A percentile compares a stretch with the other conserved stretches of the same genome.
Evolutionary conservation across 2,888 invertebrate genomes (phyloP).

Genomic region (Nemoura dubitans): DNA sequence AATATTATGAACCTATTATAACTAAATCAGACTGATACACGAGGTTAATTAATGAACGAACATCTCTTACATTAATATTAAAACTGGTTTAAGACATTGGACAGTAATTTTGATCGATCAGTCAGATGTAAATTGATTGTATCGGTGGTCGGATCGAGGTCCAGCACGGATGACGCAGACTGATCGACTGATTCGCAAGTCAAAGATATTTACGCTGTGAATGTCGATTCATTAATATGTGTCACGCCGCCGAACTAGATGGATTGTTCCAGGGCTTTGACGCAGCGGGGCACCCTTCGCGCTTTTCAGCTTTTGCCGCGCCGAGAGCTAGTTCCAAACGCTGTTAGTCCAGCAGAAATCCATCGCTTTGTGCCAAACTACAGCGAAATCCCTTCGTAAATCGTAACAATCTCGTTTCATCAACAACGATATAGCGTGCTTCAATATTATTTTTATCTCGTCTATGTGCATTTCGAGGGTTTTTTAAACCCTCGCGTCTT

Average conservation of each 20-base stretch:
- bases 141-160: background rate
- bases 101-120: slow-evolving; percentile 12
- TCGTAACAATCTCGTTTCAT: background rate
- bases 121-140: background rate
- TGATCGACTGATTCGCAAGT: background rate
- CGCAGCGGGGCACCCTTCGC: background rate
- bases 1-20: slow-evolving; percentile 7
- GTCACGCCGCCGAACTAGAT: slow-evolving; percentile 13
- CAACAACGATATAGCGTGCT: background rate
- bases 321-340: too few relatives aligned
- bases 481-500: background rate
- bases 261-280: slow-evolving; percentile 21
- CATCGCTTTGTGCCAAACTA: too few relatives aligned
- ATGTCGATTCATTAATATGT: slow-evolving; percentile 22
- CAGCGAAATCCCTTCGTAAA: too few relatives aligned
- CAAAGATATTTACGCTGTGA: background rate
- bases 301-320: background rate
- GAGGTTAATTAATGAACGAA: background rate
- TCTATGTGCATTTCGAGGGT: background rate
- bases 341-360: too few relatives aligned
- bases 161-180: background rate
- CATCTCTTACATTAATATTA: background rate
- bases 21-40: background rate
- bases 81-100: background rate
- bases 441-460: background rate